These are phyloP conservation scores for Hemiscyllium ocellatum DNA, from an alignment of 2,113 vertebrate genomes.

Conservation along the genomic window DNA sequence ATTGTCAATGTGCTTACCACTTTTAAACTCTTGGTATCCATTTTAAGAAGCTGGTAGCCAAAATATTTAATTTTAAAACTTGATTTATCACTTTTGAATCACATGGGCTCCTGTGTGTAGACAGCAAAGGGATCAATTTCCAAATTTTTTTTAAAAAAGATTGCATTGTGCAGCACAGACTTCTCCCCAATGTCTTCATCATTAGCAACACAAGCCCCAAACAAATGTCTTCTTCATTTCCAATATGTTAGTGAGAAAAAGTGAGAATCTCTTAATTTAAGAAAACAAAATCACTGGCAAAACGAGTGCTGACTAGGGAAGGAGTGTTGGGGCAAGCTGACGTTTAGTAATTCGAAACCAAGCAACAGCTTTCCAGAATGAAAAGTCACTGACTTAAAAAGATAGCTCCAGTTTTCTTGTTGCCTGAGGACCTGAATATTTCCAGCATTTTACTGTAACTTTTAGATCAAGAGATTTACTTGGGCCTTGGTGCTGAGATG, in stretches of 20 bases:
- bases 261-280: neutral
- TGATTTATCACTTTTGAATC: neutral
- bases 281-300: too few species aligned
- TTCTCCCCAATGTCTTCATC: neutral
- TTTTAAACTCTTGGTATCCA: neutral
- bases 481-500: neutral
- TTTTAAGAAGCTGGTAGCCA: neutral
- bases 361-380: neutral
- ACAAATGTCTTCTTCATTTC: neutral
- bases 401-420: neutral
- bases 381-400: neutral
- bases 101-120: neutral
- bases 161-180: neutral
- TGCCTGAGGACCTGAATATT: neutral
- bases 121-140: neutral
- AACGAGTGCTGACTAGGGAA: neutral
- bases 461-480: neutral
- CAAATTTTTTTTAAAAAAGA: neutral
- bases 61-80: conserved; percentile 14
- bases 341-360: neutral
- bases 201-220: neutral
- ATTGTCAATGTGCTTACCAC: neutral
- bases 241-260: neutral
- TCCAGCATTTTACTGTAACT: neutral
- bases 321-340: neutral